These are phyloP conservation scores for Melitaea athalia DNA, from an alignment of 2,888 invertebrate genomes.

Conservation along the genomic window DNA sequence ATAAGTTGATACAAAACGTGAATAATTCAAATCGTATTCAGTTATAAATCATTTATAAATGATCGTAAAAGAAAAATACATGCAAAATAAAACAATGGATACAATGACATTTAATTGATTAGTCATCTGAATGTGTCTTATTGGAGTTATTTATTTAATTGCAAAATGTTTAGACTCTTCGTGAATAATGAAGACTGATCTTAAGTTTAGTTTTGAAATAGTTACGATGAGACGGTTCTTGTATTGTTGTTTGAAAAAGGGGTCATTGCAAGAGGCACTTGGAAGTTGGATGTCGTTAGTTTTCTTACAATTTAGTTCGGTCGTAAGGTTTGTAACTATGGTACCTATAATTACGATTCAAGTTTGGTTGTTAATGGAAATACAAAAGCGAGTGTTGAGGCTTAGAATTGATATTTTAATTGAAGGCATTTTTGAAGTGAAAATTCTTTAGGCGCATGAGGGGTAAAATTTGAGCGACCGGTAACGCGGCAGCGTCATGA, in stretches of 20 bases:
- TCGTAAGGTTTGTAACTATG: no score
- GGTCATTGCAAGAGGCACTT: not conserved
- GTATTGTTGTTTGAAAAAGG: conserved; percentile 3
- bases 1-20: not conserved
- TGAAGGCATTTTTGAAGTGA: no score
- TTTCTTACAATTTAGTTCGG: not conserved
- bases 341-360: no score
- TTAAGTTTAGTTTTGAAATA: conserved; percentile 23
- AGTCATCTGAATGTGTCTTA: conserved; percentile 33
- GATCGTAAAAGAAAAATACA: not conserved
- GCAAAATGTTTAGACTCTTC: conserved; percentile 30
- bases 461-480: no score
- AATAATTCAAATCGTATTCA: conserved; percentile 8
- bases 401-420: no score
- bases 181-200: conserved; percentile 28
- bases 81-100: conserved; percentile 6
- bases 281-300: not conserved
- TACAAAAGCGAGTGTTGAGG: no score
- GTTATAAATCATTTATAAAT: conserved; percentile 4
- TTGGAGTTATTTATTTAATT: conserved; percentile 41
- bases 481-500: no score
- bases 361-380: no score
- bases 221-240: conserved; percentile 5
- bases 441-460: no score
- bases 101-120: conserved; percentile 28